Evolutionary conservation across 2,113 vertebrate genomes (phyloP).

Genomic region (Puffinus mauretanicus): DNA sequence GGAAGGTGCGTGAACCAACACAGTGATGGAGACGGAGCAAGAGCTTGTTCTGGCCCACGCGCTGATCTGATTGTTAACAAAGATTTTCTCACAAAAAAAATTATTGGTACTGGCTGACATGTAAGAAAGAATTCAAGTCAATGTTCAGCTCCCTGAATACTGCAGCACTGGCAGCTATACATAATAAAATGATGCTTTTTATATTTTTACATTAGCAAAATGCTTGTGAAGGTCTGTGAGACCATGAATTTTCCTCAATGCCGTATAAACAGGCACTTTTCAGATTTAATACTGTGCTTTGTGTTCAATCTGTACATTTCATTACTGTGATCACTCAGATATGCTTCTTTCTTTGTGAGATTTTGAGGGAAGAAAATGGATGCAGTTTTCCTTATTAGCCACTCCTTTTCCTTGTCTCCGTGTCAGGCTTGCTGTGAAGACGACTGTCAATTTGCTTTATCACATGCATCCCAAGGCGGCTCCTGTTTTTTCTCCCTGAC

Average conservation of each 20-base stretch:
- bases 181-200: background rate
- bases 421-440: background rate
- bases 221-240: background rate
- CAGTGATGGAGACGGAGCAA: background rate
- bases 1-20: background rate
- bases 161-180: background rate
- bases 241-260: background rate
- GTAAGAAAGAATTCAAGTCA: background rate
- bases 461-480: background rate
- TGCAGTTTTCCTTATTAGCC: background rate
- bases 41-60: background rate
- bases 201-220: background rate
- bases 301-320: background rate
- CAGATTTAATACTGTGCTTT: background rate
- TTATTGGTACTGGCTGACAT: background rate
- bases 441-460: slow-evolving; percentile 2
- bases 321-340: background rate
- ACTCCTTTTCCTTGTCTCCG: background rate
- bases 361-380: background rate
- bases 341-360: background rate
- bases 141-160: background rate
- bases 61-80: background rate
- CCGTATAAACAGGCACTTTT: background rate
- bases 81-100: background rate
- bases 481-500: background rate